Base-by-base conservation (phyloP, 2,797 vertebrate species). In the Lacerta bilineata region DNA sequence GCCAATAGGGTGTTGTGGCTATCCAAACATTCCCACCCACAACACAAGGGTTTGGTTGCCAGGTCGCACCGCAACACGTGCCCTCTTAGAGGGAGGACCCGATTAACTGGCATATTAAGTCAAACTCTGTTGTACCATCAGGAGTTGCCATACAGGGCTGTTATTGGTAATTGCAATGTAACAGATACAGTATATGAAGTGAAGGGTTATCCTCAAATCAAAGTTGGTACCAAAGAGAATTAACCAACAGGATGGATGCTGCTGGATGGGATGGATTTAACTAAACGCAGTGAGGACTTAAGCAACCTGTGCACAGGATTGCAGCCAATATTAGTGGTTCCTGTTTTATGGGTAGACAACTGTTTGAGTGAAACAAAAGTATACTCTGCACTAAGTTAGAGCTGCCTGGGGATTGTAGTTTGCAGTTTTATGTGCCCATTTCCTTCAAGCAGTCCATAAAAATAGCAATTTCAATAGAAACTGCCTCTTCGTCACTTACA, bases 381-480 rank as follows among this genome's bases (percentile, higher is more conserved):
- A 76, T 68, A 64, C 43, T 76, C 41, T 0, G 50, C 91, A 86
- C 17, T 90, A 76, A 91, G 80, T 95, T 91, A 95, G 90, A 93
- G 92, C 90, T 91, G 80, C 85, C 91, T 87, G 90, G 93, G 94
- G 95, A 94, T 72, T 95, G 3, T 81, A 79, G 83, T 93, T 84
- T 80, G 92, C 1, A 64, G 92, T 93, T 95, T 96, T 93, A 81
- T 94, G 88, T 87, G 90, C 90, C 91, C 91, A 93, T 93, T 91
- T 93, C 84, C 87, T 95, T 89, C 89, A 88, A 93, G 88, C 89
- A 91, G 92, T 91, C 91, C 66, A 93, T 94, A 94, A 95, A 97
- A 96, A 74, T 91, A 95, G 91, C 86, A 88, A 87, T 94, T 93
- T 91, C 95, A 91, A 91, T 94, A 93, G 95, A 89, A 96, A 95